Base-by-base conservation (phyloP, 2,888 invertebrate species). In the Neoitamus cyanurus region DNA sequence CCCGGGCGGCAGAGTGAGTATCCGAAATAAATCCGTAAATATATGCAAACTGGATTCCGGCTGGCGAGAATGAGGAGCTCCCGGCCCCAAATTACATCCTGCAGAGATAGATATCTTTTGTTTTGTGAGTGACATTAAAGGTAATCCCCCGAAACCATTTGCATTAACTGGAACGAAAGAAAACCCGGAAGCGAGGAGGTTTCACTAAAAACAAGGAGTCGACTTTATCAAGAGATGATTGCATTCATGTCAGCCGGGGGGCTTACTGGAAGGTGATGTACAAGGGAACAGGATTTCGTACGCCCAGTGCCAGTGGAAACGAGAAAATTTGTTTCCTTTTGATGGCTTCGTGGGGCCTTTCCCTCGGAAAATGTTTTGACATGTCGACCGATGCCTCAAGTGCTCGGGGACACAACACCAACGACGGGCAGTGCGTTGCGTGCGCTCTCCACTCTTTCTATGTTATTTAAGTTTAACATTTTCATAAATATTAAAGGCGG, bases 131-230 rank as follows among this genome's bases (percentile, higher is more conserved):
- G 84, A 84, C 84, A 84, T 84, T 84, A 84, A 84, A 84, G 84
- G 78, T 84, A 84, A 84, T 84, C 84, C 84, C 84, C 84, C 78
- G 84, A 84, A 84, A 84, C 84, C 84, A 84, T 84, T 80, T 80
- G 80, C 84, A 84, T 84, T 84, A 84, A 84, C 84, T 77, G 84
- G 84, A 78, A 84, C 78, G 84, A 69, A 84, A 78, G 42, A 68
- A 78, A 30, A 37, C 75, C 42, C 37, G 73, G 84, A 48, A 73
- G 75, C 72, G 20, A 28, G 58, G 25, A 72, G 84, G 37, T 68
- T 75, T 68, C 84, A 75, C 75, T 75, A 77, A 77, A 83, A 84
- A 84, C 84, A 73, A 84, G 68, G 58, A 68, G 73, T 68, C 84
- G 84, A 84, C 77, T 84, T 77, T 84, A 84, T 84, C 77, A 84